Evolutionary conservation across 2,888 invertebrate genomes (phyloP).

Genomic region (Lithodes maja): DNA sequence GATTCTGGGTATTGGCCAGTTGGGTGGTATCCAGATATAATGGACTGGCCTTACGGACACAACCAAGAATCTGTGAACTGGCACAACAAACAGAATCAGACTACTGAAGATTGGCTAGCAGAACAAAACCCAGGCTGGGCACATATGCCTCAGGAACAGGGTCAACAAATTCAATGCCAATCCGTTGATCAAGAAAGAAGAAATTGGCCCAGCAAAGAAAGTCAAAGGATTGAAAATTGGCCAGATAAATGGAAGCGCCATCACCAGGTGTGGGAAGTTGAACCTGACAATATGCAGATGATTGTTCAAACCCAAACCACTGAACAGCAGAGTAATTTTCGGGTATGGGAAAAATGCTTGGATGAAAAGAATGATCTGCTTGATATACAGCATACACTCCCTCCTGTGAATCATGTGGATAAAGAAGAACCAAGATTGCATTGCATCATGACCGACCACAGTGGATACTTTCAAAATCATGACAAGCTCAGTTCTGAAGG

Average conservation of each 20-base stretch:
- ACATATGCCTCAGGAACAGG: neutral
- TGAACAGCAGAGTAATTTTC: no score
- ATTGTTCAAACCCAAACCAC: neutral
- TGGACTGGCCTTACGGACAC: neutral
- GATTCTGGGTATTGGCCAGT: neutral
- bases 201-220: neutral
- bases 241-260: neutral
- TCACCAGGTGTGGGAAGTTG: neutral
- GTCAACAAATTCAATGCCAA: neutral
- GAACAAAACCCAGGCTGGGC: neutral
- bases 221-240: neutral
- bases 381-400: no score
- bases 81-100: neutral
- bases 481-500: neutral
- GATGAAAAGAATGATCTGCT: no score
- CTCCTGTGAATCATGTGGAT: no score
- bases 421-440: no score
- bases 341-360: no score
- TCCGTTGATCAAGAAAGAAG: neutral
- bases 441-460: neutral
- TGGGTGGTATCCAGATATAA: neutral
- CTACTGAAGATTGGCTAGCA: neutral
- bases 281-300: neutral
- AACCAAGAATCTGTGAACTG: neutral
- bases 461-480: neutral